Evolutionary conservation across 2,888 invertebrate species (phyloP).

Genomic region (Drosophila conformis): DNA sequence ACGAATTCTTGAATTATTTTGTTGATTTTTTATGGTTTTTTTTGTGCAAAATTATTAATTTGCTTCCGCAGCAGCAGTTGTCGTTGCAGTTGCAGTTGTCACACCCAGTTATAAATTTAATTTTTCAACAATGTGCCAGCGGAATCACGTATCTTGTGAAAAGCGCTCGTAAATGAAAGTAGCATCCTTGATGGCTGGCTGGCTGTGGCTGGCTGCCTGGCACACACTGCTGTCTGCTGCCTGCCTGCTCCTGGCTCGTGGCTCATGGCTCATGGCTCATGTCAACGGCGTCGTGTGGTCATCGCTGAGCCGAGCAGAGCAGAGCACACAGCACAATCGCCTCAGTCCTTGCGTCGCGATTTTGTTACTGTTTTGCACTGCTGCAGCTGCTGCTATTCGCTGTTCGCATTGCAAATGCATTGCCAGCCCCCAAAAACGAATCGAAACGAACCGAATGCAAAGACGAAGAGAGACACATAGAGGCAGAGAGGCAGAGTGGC

Average conservation of each 20-base stretch:
- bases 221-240: constrained; percentile 62
- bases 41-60: constrained; percentile 8
- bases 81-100: constrained; percentile 58
- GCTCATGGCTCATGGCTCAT: constrained; percentile 13
- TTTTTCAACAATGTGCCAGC: constrained; percentile 71
- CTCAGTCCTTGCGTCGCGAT: constrained; percentile 28
- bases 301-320: constrained; percentile 14
- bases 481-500: constrained; percentile 4
- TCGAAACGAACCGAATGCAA: constrained; percentile 2
- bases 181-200: constrained; percentile 74
- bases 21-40: constrained; percentile 16
- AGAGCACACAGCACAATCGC: constrained; percentile 16
- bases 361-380: constrained; percentile 40
- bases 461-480: constrained; percentile 4
- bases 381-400: constrained; percentile 35
- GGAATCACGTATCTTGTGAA: constrained; percentile 60
- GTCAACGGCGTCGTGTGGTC: constrained; percentile 23
- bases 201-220: constrained; percentile 72
- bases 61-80: constrained; percentile 13
- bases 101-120: constrained; percentile 78
- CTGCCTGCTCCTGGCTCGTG: constrained; percentile 21
- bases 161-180: constrained; percentile 68
- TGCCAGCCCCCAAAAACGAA: constrained; percentile 11
- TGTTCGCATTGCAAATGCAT: constrained; percentile 40
- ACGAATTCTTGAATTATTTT: constrained; percentile 20